Base-by-base conservation (phyloP, 2,113 vertebrate species). In the Gymnogyps californianus region DNA sequence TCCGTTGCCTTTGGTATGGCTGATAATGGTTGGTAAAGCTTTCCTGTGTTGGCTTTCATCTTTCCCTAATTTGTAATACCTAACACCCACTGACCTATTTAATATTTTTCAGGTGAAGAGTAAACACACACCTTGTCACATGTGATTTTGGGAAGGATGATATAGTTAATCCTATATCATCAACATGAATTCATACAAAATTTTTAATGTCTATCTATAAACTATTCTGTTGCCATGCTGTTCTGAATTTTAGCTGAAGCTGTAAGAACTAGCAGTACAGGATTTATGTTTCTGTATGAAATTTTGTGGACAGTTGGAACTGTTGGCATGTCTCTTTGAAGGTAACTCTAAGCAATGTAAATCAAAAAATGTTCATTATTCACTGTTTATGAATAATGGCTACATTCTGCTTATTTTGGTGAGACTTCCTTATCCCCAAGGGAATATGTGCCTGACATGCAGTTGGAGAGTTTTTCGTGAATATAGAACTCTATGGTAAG, bases 221-320 rank as follows among this genome's bases (percentile, higher is more conserved):
- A 83, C 13, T 83, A 25, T 31, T 89, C 58, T 90, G 61, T 78
- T 70, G 19, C 58, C 59, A 90, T 46, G 46, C 24, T 80, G 36
- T 94, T 84, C 65, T 80, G 46, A 83, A 38, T 74, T 76, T 84
- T 72, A 67, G 34, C 13, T n/a, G 72, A 67, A 57, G 57, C 46
- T 84, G n/a, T 69, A 47, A 24, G 44, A 77, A 69, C 47, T 95
- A 80, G 64, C 64, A 59, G 14, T 72, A 67, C 51, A 90, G 74
- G 51, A 57, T 44, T 93, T 67, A 74, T 72, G 92, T 94, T 89
- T 87, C 83, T 69, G 24, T 28, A 49, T 77, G 66, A 90, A 75
- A 72, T 95, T 96, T 89, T 91, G 34, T 52, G 80, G 96, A 83
- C 42, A 81, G 44, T 59, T 83, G 88, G 69, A 89, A 94, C 24